Evolutionary conservation across 1,140 invertebrate species (phyloP).

Genomic region (Microvelia longipes): DNA sequence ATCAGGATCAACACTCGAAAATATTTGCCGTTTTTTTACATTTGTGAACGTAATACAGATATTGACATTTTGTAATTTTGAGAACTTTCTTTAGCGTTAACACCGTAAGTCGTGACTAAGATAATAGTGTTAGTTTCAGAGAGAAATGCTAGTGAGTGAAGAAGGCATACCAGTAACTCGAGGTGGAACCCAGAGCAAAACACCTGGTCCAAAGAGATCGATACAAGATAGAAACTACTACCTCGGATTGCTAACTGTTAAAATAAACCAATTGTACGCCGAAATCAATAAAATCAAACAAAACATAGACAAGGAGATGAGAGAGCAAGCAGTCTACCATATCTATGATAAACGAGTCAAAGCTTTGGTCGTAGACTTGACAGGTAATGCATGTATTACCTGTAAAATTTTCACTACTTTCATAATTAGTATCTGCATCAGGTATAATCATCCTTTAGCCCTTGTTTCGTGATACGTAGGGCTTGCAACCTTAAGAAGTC

Average conservation of each 20-base stretch:
- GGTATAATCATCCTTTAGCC: neutral
- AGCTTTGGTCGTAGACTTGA: neutral
- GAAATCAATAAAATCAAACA: constrained; percentile 1
- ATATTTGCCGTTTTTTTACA: too few relatives aligned
- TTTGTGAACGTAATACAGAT: too few relatives aligned
- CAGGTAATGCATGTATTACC: neutral
- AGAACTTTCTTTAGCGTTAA: too few relatives aligned
- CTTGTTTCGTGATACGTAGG: neutral
- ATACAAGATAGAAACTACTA: neutral
- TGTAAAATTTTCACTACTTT: neutral
- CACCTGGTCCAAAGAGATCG: neutral
- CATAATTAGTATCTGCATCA: neutral
- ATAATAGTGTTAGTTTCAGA: neutral
- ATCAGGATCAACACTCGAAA: too few relatives aligned
- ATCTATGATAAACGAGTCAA: neutral
- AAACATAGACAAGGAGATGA: neutral
- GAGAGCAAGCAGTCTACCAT: constrained; percentile 1
- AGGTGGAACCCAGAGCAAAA: neutral
- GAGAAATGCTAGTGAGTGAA: neutral
- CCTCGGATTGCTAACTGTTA: neutral
- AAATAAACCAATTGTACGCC: neutral
- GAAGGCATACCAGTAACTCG: neutral
- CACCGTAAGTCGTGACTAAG: too few relatives aligned
- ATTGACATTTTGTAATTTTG: too few relatives aligned
- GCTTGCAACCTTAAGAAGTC: neutral